phyloP scores from a whole-genome alignment of 2,113 vertebrate genomes.

The Oryzias javanicus region DNA sequence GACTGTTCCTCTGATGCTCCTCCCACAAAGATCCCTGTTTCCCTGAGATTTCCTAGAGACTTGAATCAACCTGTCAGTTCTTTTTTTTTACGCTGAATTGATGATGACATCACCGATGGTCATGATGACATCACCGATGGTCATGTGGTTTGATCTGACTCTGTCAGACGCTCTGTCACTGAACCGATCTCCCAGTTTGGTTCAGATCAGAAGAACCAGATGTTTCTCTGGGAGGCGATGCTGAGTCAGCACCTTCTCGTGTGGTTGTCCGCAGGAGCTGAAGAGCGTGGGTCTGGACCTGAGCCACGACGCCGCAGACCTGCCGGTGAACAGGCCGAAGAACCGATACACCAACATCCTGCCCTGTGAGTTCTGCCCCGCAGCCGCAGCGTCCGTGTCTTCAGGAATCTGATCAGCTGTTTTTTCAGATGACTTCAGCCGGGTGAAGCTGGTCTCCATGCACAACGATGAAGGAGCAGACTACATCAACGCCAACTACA shows the following conservation, averaged over 20 bases:
- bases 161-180: too few relatives aligned
- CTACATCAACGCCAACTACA: constrained; percentile 97
- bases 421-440: constrained; percentile 90
- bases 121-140: too few relatives aligned
- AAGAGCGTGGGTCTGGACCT: constrained; percentile 92
- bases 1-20: neutral
- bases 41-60: too few relatives aligned
- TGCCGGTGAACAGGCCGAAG: constrained; percentile 91
- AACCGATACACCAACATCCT: constrained; percentile 98
- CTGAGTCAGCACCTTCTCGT: neutral
- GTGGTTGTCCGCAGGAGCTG: constrained; percentile 79
- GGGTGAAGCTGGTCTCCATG: constrained; percentile 89
- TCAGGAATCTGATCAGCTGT: neutral
- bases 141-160: too few relatives aligned
- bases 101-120: too few relatives aligned
- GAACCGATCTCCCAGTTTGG: too few relatives aligned
- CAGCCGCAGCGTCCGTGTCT: neutral
- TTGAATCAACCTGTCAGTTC: too few relatives aligned
- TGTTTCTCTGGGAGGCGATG: neutral
- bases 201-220: too few relatives aligned
- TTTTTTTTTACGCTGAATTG: too few relatives aligned
- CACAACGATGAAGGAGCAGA: constrained; percentile 92
- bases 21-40: too few relatives aligned
- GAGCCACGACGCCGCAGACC: constrained; percentile 92
- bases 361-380: constrained; percentile 81